A percentile compares a stretch with the other conserved stretches of the same genome.
phyloP scores from a whole-genome alignment of 2,113 vertebrate species.

The Nothocercus nigrocapillus region DNA sequence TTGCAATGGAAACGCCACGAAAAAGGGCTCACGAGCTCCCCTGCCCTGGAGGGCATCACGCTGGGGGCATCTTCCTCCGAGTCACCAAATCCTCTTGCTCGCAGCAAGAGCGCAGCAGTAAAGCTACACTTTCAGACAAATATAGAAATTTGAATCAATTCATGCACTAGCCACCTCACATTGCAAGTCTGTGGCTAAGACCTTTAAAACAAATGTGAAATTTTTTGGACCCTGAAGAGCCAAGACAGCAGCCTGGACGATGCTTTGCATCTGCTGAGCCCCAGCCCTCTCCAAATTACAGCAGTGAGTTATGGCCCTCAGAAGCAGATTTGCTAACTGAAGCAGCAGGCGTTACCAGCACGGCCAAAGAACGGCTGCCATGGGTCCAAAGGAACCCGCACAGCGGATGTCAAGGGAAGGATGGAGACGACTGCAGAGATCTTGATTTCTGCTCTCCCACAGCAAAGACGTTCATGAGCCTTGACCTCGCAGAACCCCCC shows the following conservation, averaged over 20 bases:
- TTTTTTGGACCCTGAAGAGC: background rate
- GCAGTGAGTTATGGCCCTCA: constrained; percentile 13
- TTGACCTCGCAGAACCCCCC: background rate
- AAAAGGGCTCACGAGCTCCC: background rate
- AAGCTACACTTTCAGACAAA: background rate
- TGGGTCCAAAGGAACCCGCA: background rate
- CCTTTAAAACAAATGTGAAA: background rate
- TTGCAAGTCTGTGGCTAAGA: background rate
- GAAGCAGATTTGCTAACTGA: constrained; percentile 7
- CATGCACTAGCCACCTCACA: background rate
- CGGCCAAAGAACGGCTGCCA: background rate
- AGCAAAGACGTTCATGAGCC: background rate
- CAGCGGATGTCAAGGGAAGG: background rate
- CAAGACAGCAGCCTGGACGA: background rate
- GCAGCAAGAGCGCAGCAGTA: background rate
- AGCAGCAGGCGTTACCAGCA: background rate
- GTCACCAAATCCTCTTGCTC: background rate
- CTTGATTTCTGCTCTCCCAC: background rate
- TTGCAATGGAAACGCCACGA: background rate
- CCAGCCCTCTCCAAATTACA: background rate
- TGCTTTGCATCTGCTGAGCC: background rate
- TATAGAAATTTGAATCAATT: background rate
- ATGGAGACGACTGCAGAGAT: background rate
- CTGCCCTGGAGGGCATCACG: background rate
- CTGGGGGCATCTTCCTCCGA: background rate